Evolutionary conservation across 1,140 invertebrate genomes (phyloP).

Genomic region (Eulimnadia texana): DNA sequence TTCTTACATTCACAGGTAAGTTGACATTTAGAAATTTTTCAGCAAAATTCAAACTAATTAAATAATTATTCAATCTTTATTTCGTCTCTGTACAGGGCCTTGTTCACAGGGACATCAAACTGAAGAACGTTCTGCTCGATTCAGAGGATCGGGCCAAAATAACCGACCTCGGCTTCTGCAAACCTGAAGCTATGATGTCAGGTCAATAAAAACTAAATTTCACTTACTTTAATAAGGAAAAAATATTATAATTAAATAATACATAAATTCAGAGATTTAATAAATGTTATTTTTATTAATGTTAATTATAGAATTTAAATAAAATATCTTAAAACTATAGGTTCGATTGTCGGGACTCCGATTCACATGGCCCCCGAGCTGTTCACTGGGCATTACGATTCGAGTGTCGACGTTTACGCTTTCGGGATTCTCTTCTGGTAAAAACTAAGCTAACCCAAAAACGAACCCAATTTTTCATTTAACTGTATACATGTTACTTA

Average conservation of each 20-base stretch:
- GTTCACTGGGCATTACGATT: constrained; percentile 63
- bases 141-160: constrained; percentile 57
- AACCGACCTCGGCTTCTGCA: constrained; percentile 81
- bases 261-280: too few relatives aligned
- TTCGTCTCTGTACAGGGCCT: constrained; percentile 37
- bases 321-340: too few relatives aligned
- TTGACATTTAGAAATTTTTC: too few relatives aligned
- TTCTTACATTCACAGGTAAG: constrained; percentile 60
- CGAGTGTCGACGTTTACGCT: constrained; percentile 75
- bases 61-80: neutral
- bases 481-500: neutral
- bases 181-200: constrained; percentile 81
- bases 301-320: too few relatives aligned
- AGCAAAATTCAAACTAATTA: neutral
- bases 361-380: constrained; percentile 88
- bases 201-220: constrained; percentile 31
- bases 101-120: constrained; percentile 76
- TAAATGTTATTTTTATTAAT: too few relatives aligned
- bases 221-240: neutral
- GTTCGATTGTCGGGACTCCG: constrained; percentile 69
- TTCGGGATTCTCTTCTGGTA: constrained; percentile 84
- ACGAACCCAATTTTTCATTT: neutral
- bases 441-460: too few relatives aligned
- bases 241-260: too few relatives aligned
- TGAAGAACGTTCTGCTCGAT: constrained; percentile 78